A percentile compares a stretch with the other conserved stretches of the same genome.
phyloP scores from a whole-genome alignment of 2,113 vertebrate genomes.

The Antigone vipio region DNA sequence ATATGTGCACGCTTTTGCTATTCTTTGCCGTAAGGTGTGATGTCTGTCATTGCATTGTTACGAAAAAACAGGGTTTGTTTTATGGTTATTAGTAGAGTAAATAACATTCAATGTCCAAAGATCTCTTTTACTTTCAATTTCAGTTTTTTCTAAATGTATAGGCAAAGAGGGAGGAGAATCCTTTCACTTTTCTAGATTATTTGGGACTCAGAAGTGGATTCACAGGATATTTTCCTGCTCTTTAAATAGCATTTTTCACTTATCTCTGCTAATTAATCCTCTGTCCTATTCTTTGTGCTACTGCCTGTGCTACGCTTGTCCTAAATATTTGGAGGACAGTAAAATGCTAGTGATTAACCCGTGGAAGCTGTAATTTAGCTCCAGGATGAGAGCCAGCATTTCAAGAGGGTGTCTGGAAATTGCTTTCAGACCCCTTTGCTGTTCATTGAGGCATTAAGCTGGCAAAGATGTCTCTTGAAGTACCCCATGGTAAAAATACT shows the following conservation, averaged over 20 bases:
- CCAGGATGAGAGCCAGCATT: slow-evolving; percentile 12
- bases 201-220: slow-evolving; percentile 21
- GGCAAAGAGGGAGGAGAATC: not conserved
- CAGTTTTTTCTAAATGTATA: not conserved
- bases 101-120: not conserved
- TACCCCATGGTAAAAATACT: not conserved
- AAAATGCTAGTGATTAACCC: slow-evolving; percentile 37
- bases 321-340: slow-evolving; percentile 17
- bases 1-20: not conserved
- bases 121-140: not conserved
- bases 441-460: not conserved
- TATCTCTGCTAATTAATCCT: slow-evolving; percentile 51
- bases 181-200: not conserved
- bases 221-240: not conserved
- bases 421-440: not conserved
- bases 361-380: slow-evolving; percentile 42
- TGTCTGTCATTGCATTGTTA: not conserved
- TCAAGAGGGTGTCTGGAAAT: not conserved
- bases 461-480: not conserved
- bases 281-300: slow-evolving; percentile 42
- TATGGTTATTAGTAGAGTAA: not conserved
- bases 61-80: not conserved
- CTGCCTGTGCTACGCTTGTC: slow-evolving; percentile 40
- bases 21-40: slow-evolving; percentile 8
- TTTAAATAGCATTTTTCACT: slow-evolving; percentile 43